Percentiles rank a stretch among this genome's conserved stretches.
Conservation (phyloP, 1,140 invertebrate species). For the Spodoptera frugiperda region DNA sequence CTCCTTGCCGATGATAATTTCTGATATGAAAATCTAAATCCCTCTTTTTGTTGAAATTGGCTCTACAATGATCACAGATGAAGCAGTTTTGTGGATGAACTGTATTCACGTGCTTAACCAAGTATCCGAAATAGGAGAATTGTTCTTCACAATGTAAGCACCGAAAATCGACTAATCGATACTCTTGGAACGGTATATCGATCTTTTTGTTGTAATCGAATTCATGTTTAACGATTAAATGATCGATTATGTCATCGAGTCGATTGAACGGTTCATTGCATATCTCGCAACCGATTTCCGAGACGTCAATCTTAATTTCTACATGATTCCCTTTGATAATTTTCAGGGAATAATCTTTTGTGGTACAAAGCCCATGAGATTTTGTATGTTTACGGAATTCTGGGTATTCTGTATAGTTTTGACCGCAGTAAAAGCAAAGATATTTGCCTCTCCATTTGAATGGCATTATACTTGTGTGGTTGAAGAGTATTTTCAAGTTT, state of each 20-base stretch:
- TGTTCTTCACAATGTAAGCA: slow-evolving; percentile 69
- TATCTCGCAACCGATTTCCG: slow-evolving; percentile 69
- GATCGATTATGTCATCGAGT: slow-evolving; percentile 69
- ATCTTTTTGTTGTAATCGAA: slow-evolving; percentile 70
- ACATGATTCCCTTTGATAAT: slow-evolving; percentile 67
- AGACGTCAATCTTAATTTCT: slow-evolving; percentile 76
- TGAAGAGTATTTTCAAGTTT: slow-evolving; percentile 79
- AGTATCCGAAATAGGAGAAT: slow-evolving; percentile 68
- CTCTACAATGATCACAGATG: slow-evolving; percentile 73
- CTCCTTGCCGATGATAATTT: slow-evolving; percentile 65
- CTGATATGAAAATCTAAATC: slow-evolving; percentile 68
- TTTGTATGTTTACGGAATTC: slow-evolving; percentile 74
- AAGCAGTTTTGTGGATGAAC: slow-evolving; percentile 69
- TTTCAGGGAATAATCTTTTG: slow-evolving; percentile 68
- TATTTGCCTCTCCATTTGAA: slow-evolving; percentile 79
- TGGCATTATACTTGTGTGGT: slow-evolving; percentile 75
- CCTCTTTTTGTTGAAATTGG: slow-evolving; percentile 70
- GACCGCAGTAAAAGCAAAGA: slow-evolving; percentile 75
- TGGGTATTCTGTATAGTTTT: slow-evolving; percentile 64
- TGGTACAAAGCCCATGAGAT: slow-evolving; percentile 66
- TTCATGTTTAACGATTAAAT: slow-evolving; percentile 71
- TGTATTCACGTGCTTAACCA: slow-evolving; percentile 72
- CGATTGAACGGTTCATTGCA: slow-evolving; percentile 67
- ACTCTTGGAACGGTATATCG: slow-evolving; percentile 66
- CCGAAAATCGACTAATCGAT: slow-evolving; percentile 63